Evolutionary conservation across 37 sponge, comb jelly and placozoan species (phyloP), one percentile per base, ranked within the genome.

Genomic region (Agelas oroides): DNA sequence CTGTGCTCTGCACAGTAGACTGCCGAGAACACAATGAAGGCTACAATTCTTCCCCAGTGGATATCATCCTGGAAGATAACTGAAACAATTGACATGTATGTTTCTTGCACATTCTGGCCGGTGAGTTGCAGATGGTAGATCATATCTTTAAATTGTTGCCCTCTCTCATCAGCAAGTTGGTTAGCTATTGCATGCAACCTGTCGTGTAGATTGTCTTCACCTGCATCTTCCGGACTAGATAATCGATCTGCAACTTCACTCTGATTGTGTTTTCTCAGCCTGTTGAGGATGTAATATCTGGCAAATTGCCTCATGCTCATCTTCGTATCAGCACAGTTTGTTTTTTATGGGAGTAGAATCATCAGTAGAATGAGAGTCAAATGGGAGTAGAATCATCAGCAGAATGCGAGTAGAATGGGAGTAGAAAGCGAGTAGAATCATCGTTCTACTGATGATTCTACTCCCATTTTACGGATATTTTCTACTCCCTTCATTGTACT

Each of bases 51-150:
- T n/a, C n/a, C n/a, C n/a, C n/a, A n/a, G n/a, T n/a, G n/a, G n/a
- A n/a, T n/a, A n/a, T n/a, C n/a, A 28, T 25, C 94, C 94, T 84
- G 87, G 60, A 93, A 93, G 19, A 93, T 32, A 34, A 89, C 80
- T 0, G n/a, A 5, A 19, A 81, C 76, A 17, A 93, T 70, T 11
- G 24, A 31, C 46, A 65, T 34, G 73, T 84, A 88, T n/a, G 79
- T 87, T 13, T 58, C 79, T 39, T 81, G 5, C 18, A 91, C 52
- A 11, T 74, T 87, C 16, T 61, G 56, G 21, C 61, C 38, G 46
- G 60, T 75, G 8, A 87, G 24, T 16, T 55, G 31, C 37, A 91
- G 75, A n/a, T 33, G 46, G 1, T 17, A 53, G 30, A 89, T 56
- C 38, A 91, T 91, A 21, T 91, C 86, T 20, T 80, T 77, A 65